A percentile compares a stretch with the other conserved stretches of the same genome.
Evolutionary conservation across 2,888 invertebrate genomes (phyloP).

Genomic region (Hololepta plana): DNA sequence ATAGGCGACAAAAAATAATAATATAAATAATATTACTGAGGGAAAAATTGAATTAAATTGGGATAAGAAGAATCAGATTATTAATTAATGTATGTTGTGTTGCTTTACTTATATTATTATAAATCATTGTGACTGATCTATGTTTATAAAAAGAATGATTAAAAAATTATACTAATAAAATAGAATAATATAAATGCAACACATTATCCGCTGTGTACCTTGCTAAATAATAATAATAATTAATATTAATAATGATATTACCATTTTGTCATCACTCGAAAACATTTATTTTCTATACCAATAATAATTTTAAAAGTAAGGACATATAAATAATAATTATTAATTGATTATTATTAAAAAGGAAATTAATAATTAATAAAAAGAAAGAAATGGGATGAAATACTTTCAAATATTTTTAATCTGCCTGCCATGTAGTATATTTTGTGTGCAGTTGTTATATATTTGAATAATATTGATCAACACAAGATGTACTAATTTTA

Average conservation of each 20-base stretch:
- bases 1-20: conserved; percentile 20
- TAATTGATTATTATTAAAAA: conserved; percentile 2
- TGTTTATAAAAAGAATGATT: conserved; percentile 18
- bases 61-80: conserved; percentile 12
- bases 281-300: conserved; percentile 10
- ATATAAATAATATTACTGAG: conserved; percentile 4
- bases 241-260: too few species aligned
- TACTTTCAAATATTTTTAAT: conserved; percentile 21
- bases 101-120: conserved; percentile 24
- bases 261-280: conserved; percentile 11
- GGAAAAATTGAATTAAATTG: conserved; percentile 10
- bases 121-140: conserved; percentile 28
- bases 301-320: conserved; percentile 1
- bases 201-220: conserved; percentile 28
- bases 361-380: conserved; percentile 4
- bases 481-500: conserved; percentile 22
- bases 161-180: conserved; percentile 12
- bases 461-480: conserved; percentile 5
- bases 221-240: too few species aligned
- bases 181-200: conserved; percentile 14
- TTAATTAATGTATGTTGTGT: conserved; percentile 28
- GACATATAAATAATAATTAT: conserved; percentile 3
- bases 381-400: conserved; percentile 4
- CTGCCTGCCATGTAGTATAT: conserved; percentile 21
- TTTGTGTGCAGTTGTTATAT: conserved; percentile 20